Evolutionary conservation across 92 coral and sea anemone species (phyloP), one percentile per base, ranked within the genome.

Genomic region (Porites rus): DNA sequence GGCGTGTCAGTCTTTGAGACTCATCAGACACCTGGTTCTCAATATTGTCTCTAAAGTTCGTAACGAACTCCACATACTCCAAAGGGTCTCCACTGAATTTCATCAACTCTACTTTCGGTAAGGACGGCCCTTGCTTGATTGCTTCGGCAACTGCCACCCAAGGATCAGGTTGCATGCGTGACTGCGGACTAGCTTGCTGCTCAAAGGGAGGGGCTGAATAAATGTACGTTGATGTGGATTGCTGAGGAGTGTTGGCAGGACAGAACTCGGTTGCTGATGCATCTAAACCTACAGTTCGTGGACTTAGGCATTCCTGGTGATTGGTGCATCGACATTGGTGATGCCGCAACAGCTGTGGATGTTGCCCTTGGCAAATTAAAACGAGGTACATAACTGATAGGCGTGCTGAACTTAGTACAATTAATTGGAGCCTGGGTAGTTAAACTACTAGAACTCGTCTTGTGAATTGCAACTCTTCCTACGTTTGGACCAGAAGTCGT

Each of bases 1-100:
- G 64, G 22, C 92, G 82, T 21, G 94, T 87, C 1, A 94, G 86
- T 79, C 91, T 84, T 64, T 89, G 94, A 28, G 98, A 94, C n/a
- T 90, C 92, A 61, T 94, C 92, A 3, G 78, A 28, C 8, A 92
- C 92, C 19, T 86, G 94, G 67, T 82, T 58, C 63, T 94, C 95
- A 16, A 92, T 77, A 71, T 88, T 86, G 46, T 90, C 93, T 53
- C 62, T 86, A 77, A 90, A 86, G 88, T 90, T 86, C 13, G 93
- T 82, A 50, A 28, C 51, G 31, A 91, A 91, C 81, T 91, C 91
- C 11, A 78, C 82, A 69, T 86, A 91, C 82, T 91, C 91, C 43
- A 64, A 51, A 14, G 93, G 91, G 28, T 87, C 88, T n/a, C 91
- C 91, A 77, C 85, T 63, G 82, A 91, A 91, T 72, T 85, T 90